Percentiles rank a stretch among this genome's conserved stretches.
phyloP scores from a whole-genome alignment of 1,140 invertebrate genomes.

The Brachionus calyciflorus region DNA sequence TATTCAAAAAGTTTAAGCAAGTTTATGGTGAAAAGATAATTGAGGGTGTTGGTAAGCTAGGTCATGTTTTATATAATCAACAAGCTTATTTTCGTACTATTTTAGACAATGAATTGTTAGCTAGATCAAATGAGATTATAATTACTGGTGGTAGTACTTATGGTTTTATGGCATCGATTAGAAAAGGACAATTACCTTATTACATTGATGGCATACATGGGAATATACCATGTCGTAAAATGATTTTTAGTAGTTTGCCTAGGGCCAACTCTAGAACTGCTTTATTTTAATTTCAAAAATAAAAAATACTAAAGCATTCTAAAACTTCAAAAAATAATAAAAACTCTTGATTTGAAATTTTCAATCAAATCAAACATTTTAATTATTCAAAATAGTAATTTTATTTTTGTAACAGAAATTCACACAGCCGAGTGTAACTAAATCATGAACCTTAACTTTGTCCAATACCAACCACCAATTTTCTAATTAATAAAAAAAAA shows the following conservation, averaged over 20 bases:
- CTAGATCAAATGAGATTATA: background rate
- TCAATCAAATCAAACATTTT: no score
- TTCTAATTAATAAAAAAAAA: no score
- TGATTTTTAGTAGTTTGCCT: background rate
- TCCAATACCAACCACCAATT: no score
- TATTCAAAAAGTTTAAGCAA: background rate
- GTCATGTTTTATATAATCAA: background rate
- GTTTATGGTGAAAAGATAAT: background rate
- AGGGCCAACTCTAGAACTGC: background rate
- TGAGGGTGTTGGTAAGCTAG: conserved; percentile 2
- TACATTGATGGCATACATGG: background rate
- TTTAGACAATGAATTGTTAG: background rate
- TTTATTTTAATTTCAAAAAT: conserved; percentile 34
- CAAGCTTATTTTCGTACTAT: background rate
- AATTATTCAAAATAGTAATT: no score
- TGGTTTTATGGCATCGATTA: background rate
- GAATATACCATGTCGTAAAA: background rate
- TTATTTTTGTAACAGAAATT: no score
- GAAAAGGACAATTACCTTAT: background rate
- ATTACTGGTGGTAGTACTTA: conserved; percentile 16
- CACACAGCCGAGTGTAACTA: no score
- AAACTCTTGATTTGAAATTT: no score
- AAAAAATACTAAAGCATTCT: no score
- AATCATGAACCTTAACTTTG: no score
- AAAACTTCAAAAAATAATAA: no score